A percentile compares a stretch with the other conserved stretches of the same genome.
Conservation (phyloP, 2,113 vertebrate species). For the Chrysemys picta region DNA sequence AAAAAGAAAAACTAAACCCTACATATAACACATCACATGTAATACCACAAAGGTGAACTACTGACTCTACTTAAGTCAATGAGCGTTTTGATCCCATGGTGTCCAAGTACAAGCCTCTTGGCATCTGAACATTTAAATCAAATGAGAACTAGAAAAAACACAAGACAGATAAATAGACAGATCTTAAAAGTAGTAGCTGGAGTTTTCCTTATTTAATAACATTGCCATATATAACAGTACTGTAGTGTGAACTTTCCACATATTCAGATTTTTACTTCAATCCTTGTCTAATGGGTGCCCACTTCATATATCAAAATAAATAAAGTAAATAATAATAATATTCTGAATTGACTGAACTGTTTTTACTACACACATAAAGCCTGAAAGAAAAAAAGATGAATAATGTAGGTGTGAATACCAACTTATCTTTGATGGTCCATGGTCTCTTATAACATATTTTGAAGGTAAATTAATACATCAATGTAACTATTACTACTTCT, state of each 20-base stretch:
- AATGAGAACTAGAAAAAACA: neutral
- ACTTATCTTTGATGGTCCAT: neutral
- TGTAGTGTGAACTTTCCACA: neutral
- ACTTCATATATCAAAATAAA: neutral
- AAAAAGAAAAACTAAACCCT: neutral
- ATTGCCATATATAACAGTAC: rapidly evolving
- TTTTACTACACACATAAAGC: neutral
- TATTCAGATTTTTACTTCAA: neutral
- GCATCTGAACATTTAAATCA: neutral
- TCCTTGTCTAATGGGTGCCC: neutral
- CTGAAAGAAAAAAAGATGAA: neutral
- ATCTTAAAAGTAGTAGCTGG: neutral
- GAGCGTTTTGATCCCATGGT: neutral
- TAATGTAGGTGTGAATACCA: neutral
- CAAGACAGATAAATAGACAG: neutral
- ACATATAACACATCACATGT: neutral
- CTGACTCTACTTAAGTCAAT: neutral
- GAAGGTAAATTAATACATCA: neutral
- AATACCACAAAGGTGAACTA: neutral
- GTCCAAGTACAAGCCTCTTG: neutral
- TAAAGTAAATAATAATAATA: neutral
- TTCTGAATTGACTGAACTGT: neutral
- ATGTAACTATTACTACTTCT: neutral
- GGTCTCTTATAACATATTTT: neutral
- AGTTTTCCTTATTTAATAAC: neutral